These are phyloP conservation scores for Chlorodrepanis virens DNA, from an alignment of 2,113 vertebrate genomes.

Conservation along the genomic window DNA sequence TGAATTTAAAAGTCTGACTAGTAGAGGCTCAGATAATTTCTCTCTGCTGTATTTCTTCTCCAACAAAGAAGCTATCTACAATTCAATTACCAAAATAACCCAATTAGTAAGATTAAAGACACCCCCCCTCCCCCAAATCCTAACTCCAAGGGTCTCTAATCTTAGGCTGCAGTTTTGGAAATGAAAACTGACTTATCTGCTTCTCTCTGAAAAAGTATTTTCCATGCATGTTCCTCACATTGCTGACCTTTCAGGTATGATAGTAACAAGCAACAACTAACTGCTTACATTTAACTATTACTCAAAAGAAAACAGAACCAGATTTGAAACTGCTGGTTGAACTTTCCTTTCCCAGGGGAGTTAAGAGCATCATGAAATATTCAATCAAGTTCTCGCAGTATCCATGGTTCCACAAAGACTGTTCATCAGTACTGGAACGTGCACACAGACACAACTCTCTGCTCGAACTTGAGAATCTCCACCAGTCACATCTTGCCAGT, in stretches of 20 bases:
- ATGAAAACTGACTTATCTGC: neutral
- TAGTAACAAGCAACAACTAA: neutral
- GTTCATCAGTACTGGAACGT: neutral
- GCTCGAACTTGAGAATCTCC: neutral
- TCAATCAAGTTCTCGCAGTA: neutral
- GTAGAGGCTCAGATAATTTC: neutral
- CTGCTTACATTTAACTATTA: neutral
- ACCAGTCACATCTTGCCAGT: neutral
- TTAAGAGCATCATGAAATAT: neutral
- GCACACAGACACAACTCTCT: neutral
- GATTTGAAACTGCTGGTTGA: neutral
- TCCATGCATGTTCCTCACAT: neutral
- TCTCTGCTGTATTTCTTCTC: neutral
- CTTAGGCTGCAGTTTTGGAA: neutral
- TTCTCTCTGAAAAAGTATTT: neutral
- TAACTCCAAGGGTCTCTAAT: neutral
- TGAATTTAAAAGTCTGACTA: neutral
- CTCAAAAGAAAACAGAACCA: neutral
- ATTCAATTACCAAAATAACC: neutral
- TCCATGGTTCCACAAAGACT: neutral
- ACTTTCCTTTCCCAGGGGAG: neutral
- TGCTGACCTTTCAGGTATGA: neutral
- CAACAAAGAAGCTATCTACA: neutral
- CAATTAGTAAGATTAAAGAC: neutral
- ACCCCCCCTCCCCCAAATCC: fast-evolving